Evolutionary conservation across 2,797 vertebrate genomes (phyloP).

Genomic region (Parauchenoglanis punctatus): DNA sequence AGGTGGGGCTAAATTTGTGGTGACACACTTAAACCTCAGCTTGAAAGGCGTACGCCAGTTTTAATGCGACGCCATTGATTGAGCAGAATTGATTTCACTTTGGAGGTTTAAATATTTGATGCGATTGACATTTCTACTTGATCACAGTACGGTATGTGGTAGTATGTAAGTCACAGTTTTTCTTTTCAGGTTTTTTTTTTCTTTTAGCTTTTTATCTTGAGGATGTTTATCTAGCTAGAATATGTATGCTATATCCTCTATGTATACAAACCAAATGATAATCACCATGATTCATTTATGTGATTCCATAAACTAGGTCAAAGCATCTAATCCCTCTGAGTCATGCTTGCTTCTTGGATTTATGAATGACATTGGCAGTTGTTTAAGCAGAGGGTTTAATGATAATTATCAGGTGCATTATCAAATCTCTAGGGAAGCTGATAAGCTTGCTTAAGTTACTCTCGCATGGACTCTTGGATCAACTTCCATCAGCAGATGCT

Average conservation of each 20-base stretch:
- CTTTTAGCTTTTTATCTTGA: neutral
- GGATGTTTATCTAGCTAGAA: neutral
- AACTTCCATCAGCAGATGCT: constrained; percentile 13
- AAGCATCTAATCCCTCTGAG: constrained; percentile 16
- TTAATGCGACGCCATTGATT: constrained; percentile 32
- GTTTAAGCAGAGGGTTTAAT: constrained; percentile 7
- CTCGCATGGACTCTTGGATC: neutral
- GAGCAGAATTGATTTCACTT: constrained; percentile 40
- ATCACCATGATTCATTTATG: neutral
- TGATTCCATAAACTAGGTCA: constrained; percentile 3
- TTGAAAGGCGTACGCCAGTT: neutral
- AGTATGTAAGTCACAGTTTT: neutral
- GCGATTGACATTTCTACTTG: constrained; percentile 13
- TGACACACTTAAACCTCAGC: constrained; percentile 45
- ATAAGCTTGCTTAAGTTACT: constrained; percentile 21
- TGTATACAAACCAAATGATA: neutral
- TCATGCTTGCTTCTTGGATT: neutral
- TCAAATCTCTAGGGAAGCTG: constrained; percentile 5
- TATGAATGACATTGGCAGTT: constrained; percentile 20
- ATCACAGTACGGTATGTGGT: constrained; percentile 3
- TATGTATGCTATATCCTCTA: neutral
- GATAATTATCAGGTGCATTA: constrained; percentile 32
- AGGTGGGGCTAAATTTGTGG: constrained; percentile 43
- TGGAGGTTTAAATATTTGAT: constrained; percentile 48
- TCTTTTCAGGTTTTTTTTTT: neutral